A percentile compares a stretch with the other conserved stretches of the same genome.
These are phyloP conservation scores for Graptemys geographica DNA, from an alignment of 2,797 vertebrate species.

Conservation along the genomic window DNA sequence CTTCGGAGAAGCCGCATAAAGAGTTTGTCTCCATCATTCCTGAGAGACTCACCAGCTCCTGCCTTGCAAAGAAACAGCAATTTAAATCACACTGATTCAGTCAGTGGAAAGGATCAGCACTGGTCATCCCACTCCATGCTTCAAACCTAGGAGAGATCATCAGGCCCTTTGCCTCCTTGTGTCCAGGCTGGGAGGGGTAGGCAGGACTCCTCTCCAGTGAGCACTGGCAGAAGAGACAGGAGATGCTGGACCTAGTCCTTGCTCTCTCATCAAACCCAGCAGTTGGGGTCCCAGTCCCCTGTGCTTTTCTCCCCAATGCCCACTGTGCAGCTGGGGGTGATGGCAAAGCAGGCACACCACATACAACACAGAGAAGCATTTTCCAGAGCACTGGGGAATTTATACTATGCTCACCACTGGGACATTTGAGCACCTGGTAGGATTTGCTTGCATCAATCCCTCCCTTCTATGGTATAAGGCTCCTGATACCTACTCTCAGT, in stretches of 20 bases:
- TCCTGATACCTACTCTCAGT: background rate
- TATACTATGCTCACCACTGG: background rate
- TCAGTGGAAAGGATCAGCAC: background rate
- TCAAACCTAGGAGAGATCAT: background rate
- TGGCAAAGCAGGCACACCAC: background rate
- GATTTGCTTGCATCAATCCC: background rate
- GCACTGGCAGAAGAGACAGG: background rate
- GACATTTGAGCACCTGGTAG: background rate
- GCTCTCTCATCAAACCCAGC: background rate
- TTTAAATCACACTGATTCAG: background rate
- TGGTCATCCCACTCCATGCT: background rate
- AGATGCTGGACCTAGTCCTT: background rate
- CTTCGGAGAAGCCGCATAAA: constrained; percentile 3
- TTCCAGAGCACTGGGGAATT: background rate
- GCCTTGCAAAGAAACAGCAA: constrained; percentile 12
- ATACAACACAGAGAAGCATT: background rate
- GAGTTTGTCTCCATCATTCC: background rate
- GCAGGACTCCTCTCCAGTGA: background rate
- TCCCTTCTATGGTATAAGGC: background rate
- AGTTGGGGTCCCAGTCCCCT: background rate
- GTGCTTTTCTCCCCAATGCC: background rate
- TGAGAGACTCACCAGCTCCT: constrained; percentile 23
- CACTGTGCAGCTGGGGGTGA: background rate
- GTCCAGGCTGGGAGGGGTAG: background rate
- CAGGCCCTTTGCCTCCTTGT: too few species aligned